Evolutionary conservation across 2,888 invertebrate species (phyloP), one percentile per base, ranked within the genome.

Genomic region (Agrochola circellaris): DNA sequence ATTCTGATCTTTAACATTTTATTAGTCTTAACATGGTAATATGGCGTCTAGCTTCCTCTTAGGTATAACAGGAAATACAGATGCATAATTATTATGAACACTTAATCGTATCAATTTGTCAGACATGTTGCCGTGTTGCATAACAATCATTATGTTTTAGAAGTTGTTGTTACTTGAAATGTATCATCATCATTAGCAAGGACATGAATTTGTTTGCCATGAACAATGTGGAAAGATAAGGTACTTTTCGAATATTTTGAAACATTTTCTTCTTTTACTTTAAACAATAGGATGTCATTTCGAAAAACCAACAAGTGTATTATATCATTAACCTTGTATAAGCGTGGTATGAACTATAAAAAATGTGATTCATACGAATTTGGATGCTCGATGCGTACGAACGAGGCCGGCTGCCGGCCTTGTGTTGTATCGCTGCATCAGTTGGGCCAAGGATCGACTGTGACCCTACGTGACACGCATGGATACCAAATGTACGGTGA

Each of bases 371-470:
- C 93, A 94, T 89, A 88, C 90, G 82, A 91, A 93, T 95, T 95
- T 93, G 94, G 95, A 95, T 95, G 95, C 95, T 89, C 78, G 87
- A 82, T 88, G 94, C 94, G 95, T 94, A 87, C 92, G 90, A 89
- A 91, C 95, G 94, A 95, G 95, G 96, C 91, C 93, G 91, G 90
- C 78, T 84, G 85, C 81, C 90, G 94, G 92, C 96, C 96, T 96
- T 94, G 94, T 89, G 90, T 84, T 85, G 91, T 92, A 92, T 92
- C 92, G 89, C 88, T 87, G 90, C 92, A 92, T 91, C 93, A 92
- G 92, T 89, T 91, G 88, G 95, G 95, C 95, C 95, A 95, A 95
- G 95, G 95, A 93, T 92, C 89, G 82, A 78, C 51, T 82, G 84
- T 87, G 91, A 87, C 90, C 89, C 89, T 91, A 94, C 94, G 94